Base-by-base conservation (phyloP, 2,113 vertebrate genomes). In the Rana temporaria region DNA sequence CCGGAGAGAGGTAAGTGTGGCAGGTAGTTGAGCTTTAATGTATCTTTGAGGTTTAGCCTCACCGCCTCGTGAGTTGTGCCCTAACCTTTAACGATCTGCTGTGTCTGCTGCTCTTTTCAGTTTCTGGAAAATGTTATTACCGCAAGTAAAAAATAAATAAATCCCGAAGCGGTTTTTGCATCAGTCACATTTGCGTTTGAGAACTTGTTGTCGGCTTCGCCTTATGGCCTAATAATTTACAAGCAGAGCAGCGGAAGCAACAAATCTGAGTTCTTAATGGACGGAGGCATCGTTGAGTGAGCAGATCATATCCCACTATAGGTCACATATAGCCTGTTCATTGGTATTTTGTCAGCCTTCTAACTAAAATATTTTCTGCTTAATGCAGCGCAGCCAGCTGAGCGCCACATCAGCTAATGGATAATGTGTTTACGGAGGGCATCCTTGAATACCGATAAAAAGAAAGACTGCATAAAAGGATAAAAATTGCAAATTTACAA, bases 221-320 rank as follows among this genome's bases (percentile, higher is more conserved):
- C 34, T 57, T 81, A 63, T n/a, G 67, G 55, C 71, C 56, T 38
- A n/a, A 20, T 52, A 48, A 62, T 11, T 71, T 52, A n/a, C n/a
- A 18, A 52, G 66, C 66, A 16, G 42, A 48, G 42, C 42, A 48
- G 42, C 42, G 42, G 42, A 48, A 56, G n/a, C 38, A 56, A 70
- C 78, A 62, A 62, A 71, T 71, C 57, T 48, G 30, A 6, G 56
- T n/a, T 57, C 71, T 71, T 81, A 81, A 81, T 81, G 66, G 57
- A 60, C 59, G 52, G 34, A 59, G 56, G 52, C 66, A 62, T 70
- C 56, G 48, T 34, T 79, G 20, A 30, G 18, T 63, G n/a, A 6
- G 52, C 19, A 32, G 64, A 79, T 20, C 78, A 38, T 20, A 62
- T 70, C 48, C 55, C 66, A 52, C 65, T 20, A 18, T 11, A 15